Evolutionary conservation across 2,113 vertebrate species (phyloP).

Genomic region (Morphnarchus princeps): DNA sequence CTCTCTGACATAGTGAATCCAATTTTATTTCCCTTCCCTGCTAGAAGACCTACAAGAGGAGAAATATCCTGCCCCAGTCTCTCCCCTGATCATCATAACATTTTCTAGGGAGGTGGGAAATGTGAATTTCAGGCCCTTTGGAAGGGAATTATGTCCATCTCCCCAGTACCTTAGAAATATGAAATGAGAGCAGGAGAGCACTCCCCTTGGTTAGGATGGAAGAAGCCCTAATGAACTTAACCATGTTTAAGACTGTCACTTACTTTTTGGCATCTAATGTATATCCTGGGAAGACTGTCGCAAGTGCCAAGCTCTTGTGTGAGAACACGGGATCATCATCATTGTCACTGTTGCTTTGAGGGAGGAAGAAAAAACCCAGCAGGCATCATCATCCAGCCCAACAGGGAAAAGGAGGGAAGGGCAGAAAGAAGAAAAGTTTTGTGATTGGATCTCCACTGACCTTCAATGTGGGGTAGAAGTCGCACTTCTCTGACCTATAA

Average conservation of each 20-base stretch:
- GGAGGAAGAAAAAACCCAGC: neutral
- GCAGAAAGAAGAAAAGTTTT: neutral
- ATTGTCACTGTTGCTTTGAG: neutral
- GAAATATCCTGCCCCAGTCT: neutral
- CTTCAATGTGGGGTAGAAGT: neutral
- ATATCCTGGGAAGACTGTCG: neutral
- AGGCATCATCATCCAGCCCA: neutral
- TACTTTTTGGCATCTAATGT: neutral
- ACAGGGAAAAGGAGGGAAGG: neutral
- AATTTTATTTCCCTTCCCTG: neutral
- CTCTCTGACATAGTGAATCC: neutral
- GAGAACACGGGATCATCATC: neutral
- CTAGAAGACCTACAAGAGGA: neutral
- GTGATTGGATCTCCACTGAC: neutral
- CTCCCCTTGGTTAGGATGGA: neutral
- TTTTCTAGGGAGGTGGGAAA: neutral
- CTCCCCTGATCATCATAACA: neutral
- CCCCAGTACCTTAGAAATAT: neutral
- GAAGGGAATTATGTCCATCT: neutral
- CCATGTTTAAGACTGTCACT: neutral
- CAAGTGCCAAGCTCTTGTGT: neutral
- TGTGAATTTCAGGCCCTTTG: neutral
- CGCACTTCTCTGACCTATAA: neutral
- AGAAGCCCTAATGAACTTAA: neutral
- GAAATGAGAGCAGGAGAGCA: neutral